Base-by-base conservation (phyloP, 2,113 vertebrate species). In the Danionella cerebrum region DNA sequence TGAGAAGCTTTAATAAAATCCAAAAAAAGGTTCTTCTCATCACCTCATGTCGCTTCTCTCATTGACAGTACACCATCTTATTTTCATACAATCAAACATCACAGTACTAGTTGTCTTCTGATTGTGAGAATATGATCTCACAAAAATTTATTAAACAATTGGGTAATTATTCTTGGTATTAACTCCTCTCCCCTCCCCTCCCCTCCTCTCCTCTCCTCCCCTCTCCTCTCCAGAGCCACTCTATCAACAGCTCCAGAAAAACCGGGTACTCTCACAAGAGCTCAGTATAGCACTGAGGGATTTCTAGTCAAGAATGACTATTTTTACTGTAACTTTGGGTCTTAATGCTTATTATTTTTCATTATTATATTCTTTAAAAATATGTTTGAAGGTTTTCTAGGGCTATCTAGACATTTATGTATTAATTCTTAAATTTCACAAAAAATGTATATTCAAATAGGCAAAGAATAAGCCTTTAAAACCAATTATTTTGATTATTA, bases 231-330 rank as follows among this genome's bases (percentile, higher is more conserved):
- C 82, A 96, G 94, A 98, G 71, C 90, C 90, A 72, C 91, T 96
- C 81, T 94, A 96, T 91, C 93, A 91, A 85, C 92, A 97, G 90
- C 90, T 96, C 87, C 93, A 96, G 86, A 93, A 95, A 93, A 98
- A 97, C 81, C 91, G 89, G 63, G 89, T 92, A 73, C 93, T 98
- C 80, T 91, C 90, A 90, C 93, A 95, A 82, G 92, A 98, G 80
- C 91, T 97, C 84, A 93, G 93, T 86, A 86, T 98, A 88, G 93
- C 92, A 70, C 80, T 97, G 87, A 95, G 94, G 80, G 91, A 95
- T 81, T 91, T 91, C 58, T 96, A 88, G n/a, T n/a, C n/a, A n/a
- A n/a, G n/a, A n/a, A n/a, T n/a, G n/a, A n/a, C n/a, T n/a, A n/a
- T n/a, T n/a, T n/a, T n/a, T n/a, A n/a, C n/a, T n/a, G n/a, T n/a